phyloP scores from a whole-genome alignment of 2,797 vertebrate genomes.

The Tangara arthus region DNA sequence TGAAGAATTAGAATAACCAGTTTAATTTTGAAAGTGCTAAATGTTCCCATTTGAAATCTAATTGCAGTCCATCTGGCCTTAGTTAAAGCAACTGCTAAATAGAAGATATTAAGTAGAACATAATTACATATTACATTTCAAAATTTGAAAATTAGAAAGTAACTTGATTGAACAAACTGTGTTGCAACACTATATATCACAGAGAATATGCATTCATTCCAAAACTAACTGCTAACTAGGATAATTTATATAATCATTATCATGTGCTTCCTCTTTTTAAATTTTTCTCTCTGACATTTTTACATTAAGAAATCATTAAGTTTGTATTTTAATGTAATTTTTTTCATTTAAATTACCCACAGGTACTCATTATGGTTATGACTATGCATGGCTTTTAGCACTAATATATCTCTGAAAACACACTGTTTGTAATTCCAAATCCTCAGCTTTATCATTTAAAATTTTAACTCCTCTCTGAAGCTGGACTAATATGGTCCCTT shows the following conservation, averaged over 20 bases:
- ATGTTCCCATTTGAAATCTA: not conserved
- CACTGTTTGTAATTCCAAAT: constrained; percentile 1
- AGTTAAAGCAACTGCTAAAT: not conserved
- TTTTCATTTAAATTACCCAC: not conserved
- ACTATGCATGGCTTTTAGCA: not conserved
- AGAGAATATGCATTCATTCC: not conserved
- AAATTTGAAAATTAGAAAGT: constrained; percentile 22
- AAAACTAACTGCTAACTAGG: not conserved
- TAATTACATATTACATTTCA: not conserved
- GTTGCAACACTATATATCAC: not conserved
- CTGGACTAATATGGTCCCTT: not conserved
- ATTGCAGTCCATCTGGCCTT: constrained; percentile 9
- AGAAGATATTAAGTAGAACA: constrained; percentile 9
- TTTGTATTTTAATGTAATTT: not conserved
- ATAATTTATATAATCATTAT: constrained; percentile 21
- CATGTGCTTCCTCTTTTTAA: not conserved
- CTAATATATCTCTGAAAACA: not conserved
- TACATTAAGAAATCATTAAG: constrained; percentile 3
- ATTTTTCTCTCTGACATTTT: constrained; percentile 21
- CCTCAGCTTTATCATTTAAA: not conserved
- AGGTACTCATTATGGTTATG: constrained; percentile 9
- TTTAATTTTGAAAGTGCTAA: not conserved
- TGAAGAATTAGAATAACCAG: not conserved
- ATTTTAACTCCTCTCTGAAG: not conserved
- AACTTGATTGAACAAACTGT: not conserved